Evolutionary conservation across 2,797 vertebrate genomes (phyloP), one percentile per base, ranked within the genome.

Genomic region (Lacerta agilis): DNA sequence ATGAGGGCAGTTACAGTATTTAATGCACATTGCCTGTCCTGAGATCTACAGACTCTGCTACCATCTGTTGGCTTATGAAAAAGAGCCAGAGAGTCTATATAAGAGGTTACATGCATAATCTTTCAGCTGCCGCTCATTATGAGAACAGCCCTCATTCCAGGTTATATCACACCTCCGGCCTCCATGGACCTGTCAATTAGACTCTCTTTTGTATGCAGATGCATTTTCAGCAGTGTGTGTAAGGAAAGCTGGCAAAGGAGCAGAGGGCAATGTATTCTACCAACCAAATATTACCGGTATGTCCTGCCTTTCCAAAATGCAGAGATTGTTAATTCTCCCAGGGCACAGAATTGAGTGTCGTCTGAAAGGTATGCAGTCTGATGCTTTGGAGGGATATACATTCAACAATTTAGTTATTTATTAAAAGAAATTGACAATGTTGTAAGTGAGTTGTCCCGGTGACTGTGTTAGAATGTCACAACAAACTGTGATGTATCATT

Each of bases 41-140:
- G 90, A 85, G 89, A 92, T 88, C 55, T 86, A 88, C 6, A 88
- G 92, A 83, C 95, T 97, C 94, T 96, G 94, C 96, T 96, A 96
- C 95, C 97, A 94, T 95, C 97, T 97, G 96, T 96, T 93, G 97
- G 95, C 83, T 83, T 36, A 72, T 76, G 77, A 94, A 94, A 93
- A 93, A 90, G 82, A 93, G 92, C 73, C 55, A 83, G 38, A 20
- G 73, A 90, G 81, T 81, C 85, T 93, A 79, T 94, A 89, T 90
- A 84, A 87, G 91, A 88, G 90, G 66, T 33, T 86, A 83, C 81
- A 79, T 81, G 25, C 93, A 78, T 82, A 49, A 94, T 90, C 87
- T 82, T 90, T 92, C 86, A 87, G 86, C 93, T 89, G 91, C 41
- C 25, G 88, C 92, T 95, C 91, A 55, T 91, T 90, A 93, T 38